Percentiles rank a stretch among this genome's conserved stretches.
These are phyloP conservation scores for Naja naja DNA, from an alignment of 2,113 vertebrate genomes.

Conservation along the genomic window DNA sequence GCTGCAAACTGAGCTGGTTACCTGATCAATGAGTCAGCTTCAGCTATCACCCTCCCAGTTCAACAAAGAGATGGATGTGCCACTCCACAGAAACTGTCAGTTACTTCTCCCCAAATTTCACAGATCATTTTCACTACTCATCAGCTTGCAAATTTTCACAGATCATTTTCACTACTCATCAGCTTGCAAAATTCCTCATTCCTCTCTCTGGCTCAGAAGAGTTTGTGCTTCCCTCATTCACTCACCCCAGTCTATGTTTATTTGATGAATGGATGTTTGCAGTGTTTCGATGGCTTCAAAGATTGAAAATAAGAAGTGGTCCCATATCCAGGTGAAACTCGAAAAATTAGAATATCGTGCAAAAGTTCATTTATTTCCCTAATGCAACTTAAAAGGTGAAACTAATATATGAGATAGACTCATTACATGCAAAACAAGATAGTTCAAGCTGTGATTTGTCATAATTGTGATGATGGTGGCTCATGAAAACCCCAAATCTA, in stretches of 20 bases:
- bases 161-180: too few species aligned
- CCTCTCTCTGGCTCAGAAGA: neutral
- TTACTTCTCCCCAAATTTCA: neutral
- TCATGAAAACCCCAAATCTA: too few species aligned
- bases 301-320: neutral
- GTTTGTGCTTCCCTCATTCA: neutral
- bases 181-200: neutral
- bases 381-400: too few species aligned
- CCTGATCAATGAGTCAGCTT: neutral
- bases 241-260: neutral
- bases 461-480: too few species aligned
- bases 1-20: neutral
- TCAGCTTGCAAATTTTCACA: too few species aligned
- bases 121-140: neutral
- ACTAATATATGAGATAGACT: too few species aligned
- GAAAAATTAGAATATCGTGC: too few species aligned
- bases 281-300: neutral
- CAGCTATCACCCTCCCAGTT: neutral
- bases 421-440: too few species aligned
- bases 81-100: neutral
- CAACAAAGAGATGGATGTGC: too few species aligned
- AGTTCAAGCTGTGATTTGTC: too few species aligned
- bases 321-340: too few species aligned
- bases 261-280: neutral
- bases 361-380: too few species aligned